phyloP scores from a whole-genome alignment of 2,113 vertebrate genomes.

The Propithecus coquereli region DNA sequence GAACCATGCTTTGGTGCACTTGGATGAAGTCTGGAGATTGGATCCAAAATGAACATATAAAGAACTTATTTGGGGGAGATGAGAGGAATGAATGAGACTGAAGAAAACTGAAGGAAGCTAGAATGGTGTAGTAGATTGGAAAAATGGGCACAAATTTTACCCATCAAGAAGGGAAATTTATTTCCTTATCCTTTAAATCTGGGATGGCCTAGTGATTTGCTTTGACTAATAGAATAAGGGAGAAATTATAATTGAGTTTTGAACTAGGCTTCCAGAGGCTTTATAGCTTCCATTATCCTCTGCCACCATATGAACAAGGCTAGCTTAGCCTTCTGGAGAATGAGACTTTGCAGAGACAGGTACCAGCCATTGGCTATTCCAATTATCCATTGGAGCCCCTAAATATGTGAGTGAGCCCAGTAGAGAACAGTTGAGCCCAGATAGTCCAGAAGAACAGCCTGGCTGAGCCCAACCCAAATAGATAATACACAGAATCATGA shows the following conservation, averaged over 20 bases:
- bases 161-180: neutral
- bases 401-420: neutral
- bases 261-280: neutral
- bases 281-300: neutral
- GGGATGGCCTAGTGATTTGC: neutral
- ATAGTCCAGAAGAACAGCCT: neutral
- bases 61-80: neutral
- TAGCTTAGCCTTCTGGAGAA: neutral
- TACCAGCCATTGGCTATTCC: neutral
- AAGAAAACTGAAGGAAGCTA: neutral
- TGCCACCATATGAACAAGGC: neutral
- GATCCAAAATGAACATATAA: neutral
- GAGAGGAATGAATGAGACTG: neutral
- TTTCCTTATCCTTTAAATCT: constrained; percentile 35
- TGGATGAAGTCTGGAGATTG: neutral
- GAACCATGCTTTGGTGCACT: too few relatives aligned
- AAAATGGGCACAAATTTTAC: neutral
- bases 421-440: neutral
- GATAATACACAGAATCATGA: neutral
- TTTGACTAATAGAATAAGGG: neutral
- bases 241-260: neutral
- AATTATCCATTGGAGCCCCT: neutral
- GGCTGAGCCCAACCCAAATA: neutral
- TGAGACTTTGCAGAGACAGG: neutral
- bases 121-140: neutral